Evolutionary conservation across 2,888 invertebrate species (phyloP), one percentile per base, ranked within the genome.

Genomic region (Diloba caeruleocephala): DNA sequence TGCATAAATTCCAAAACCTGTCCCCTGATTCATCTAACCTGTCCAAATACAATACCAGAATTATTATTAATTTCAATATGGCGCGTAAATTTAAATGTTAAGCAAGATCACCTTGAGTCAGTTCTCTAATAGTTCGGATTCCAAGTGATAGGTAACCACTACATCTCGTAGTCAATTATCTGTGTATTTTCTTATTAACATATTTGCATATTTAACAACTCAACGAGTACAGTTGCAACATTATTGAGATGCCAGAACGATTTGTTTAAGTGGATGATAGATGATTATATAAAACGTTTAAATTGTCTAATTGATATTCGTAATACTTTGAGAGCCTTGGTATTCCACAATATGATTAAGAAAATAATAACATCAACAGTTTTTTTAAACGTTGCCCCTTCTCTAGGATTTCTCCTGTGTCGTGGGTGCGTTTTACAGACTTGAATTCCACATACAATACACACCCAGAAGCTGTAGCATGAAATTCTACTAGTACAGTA

Each of bases 91-190:
- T 38, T 7, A 39, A 15, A 29, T 46, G 25, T 17, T 13, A 2
- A 19, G 6, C 39, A 29, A 12, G 56, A 7, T 44, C n/a, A 17
- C 73, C 41, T 66, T 58, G 48, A 71, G 74, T 71, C 58, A 54
- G 39, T 39, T 25, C 34, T 10, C 45, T 50, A 31, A 58, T 43
- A 8, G 33, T 37, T 37, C 17, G 12, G 65, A 58, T 49, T 64
- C 38, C 59, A 34, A 53, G 0, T 12, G 38, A 43, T 43, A n/a
- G n/a, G n/a, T n/a, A 39, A 38, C 15, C 8, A 14, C 12, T 21
- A 54, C 32, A 39, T 36, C 28, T 29, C 8, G 13, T 42, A n/a
- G n/a, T n/a, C 32, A 26, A 14, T 9, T 13, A 13, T n/a, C n/a
- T n/a, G n/a, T 12, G 3, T 34, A 36, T 41, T 53, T 44, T 34